Evolutionary conservation across 2,113 vertebrate genomes (phyloP), one percentile per base, ranked within the genome.

Genomic region (Oxygymnocypris stewartii): DNA sequence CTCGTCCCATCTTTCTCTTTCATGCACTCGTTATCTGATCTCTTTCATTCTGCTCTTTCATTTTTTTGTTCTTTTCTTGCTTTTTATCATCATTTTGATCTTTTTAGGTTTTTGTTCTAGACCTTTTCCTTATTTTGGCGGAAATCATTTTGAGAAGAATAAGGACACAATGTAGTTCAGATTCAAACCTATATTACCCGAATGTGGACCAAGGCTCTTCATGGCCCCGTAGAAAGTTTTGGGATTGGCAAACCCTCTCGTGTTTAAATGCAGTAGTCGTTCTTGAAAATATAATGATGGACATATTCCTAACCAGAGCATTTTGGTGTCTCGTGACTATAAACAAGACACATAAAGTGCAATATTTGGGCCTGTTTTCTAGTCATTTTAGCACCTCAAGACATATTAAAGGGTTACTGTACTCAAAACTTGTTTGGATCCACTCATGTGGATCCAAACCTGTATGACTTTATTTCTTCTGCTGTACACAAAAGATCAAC

Each of bases 1-100:
- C 35, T 47, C 20, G 23, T 80, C 54, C 12, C 1, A 2, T 71
- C 40, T 63, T 81, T 54, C 44, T 75, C 6, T 67, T 57, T 85
- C 47, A 82, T 78, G 13, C 42, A 25, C 4, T 40, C 16, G 40
- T 35, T 78, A 73, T 63, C 63, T 44, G 67, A 47, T 85, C 42
- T 14, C 63, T 37, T 79, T 84, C 37, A 35, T 79, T 84, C n/a
- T 77, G 6, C 44, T 35, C 28, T 25, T 69, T 47, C 28, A 59
- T 86, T 76, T 23, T 31, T 51, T 47, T 18, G 31, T 28, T 20
- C 16, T 13, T 6, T 20, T 49, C n/a, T 59, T 44, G 2, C 73
- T 87, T n/a, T 40, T 18, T 63, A 31, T 83, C 0, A 4, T 40
- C n/a, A n/a, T n/a, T n/a, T n/a, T n/a, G 0, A 12, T 57, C 51